These are phyloP conservation scores for Pelochelys cantorii DNA, from an alignment of 2,797 vertebrate genomes.

Conservation along the genomic window DNA sequence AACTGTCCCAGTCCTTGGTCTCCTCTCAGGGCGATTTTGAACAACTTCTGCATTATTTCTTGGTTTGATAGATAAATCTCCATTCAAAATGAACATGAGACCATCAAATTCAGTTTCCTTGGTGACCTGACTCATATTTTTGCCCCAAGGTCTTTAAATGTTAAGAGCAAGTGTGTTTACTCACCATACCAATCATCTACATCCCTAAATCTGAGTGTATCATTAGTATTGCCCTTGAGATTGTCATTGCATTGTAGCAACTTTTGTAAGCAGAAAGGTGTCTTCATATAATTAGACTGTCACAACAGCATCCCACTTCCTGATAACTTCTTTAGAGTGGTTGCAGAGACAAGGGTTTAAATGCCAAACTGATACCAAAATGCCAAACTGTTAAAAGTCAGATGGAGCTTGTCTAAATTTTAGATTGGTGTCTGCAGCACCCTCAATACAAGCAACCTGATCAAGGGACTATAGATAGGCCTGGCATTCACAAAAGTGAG, in stretches of 20 bases:
- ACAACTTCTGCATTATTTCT: background rate
- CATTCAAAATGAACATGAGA: background rate
- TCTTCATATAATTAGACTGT: background rate
- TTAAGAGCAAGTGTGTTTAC: background rate
- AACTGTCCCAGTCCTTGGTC: background rate
- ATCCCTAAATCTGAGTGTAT: background rate
- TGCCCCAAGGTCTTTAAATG: background rate
- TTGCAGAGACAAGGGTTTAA: constrained; percentile 30
- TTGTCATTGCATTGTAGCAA: background rate
- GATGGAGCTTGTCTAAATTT: constrained; percentile 17
- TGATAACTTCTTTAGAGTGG: constrained; percentile 2
- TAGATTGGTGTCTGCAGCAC: constrained; percentile 28
- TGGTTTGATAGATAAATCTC: background rate
- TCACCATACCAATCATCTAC: background rate
- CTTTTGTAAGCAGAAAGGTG: background rate
- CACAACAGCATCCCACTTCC: background rate
- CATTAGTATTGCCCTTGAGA: background rate
- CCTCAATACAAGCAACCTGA: constrained; percentile 32
- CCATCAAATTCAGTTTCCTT: background rate
- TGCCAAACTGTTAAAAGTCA: background rate
- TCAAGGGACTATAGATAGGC: constrained; percentile 8
- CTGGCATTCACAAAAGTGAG: background rate
- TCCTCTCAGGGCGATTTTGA: accelerated
- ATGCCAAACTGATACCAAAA: constrained; percentile 26
- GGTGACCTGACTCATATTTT: background rate